Evolutionary conservation across 2,888 invertebrate genomes (phyloP), one percentile per base, ranked within the genome.

Genomic region (Callimorpha dominula): DNA sequence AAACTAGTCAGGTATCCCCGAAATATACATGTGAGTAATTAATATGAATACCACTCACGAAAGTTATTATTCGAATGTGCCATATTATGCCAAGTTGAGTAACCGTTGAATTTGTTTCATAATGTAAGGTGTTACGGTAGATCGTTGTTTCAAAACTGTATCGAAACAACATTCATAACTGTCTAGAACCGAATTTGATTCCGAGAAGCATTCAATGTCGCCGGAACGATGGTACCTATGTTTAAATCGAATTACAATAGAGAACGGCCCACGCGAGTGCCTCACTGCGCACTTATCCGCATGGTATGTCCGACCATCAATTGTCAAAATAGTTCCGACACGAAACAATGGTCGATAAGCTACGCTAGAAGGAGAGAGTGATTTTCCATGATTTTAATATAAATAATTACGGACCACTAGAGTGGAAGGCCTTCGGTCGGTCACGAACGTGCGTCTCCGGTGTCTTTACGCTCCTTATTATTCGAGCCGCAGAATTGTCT

Each of bases 141-240:
- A 90, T 89, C 87, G 88, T 87, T 87, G 91, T 92, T 93, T 89
- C 89, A 89, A 93, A 93, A 90, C 82, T 88, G 84, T 88, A 91
- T 89, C 86, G 86, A 88, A 90, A 89, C 85, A 88, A 87, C 85
- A 89, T 90, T 87, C 86, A 87, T 87, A 83, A 86, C 81, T 83
- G 88, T 88, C 86, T 84, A 84, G 85, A 87, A 85, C 86, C 86
- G 87, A 90, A 91, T 90, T 88, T 87, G 86, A 89, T 92, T 93
- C 91, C 85, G 81, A 91, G 92, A 93, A 93, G 87, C 87, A 86
- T 92, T 92, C 92, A 92, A 93, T 93, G 93, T 92, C 92, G 86
- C 88, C 83, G 87, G 87, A 89, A 90, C 88, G 87, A 87, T 88
- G 88, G 87, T 88, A 87, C 87, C 85, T 86, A 87, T 90, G 88